A percentile compares a stretch with the other conserved stretches of the same genome.
Evolutionary conservation across 2,113 vertebrate species (phyloP).

Genomic region (Apteryx owenii): DNA sequence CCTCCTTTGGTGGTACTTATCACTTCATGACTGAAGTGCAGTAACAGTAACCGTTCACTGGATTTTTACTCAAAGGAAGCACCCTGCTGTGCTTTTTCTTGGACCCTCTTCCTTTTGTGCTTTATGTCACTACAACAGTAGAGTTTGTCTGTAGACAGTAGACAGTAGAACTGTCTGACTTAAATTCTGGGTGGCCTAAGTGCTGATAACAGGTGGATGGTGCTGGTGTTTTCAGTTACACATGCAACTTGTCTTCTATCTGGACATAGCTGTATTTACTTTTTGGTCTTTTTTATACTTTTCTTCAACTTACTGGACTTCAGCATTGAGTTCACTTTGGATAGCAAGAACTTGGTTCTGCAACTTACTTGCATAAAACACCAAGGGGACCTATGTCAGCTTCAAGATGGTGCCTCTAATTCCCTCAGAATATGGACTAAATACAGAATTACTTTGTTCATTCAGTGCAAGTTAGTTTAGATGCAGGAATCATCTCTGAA

Average conservation of each 20-base stretch:
- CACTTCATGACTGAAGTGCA: neutral
- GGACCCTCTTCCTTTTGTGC: neutral
- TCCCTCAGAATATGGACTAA: neutral
- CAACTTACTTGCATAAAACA: neutral
- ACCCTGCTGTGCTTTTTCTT: neutral
- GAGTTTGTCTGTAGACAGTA: neutral
- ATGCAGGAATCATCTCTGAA: neutral
- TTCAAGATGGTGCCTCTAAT: neutral
- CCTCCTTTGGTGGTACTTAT: neutral
- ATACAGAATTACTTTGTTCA: neutral
- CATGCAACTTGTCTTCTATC: neutral
- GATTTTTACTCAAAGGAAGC: neutral
- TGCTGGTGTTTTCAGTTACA: neutral
- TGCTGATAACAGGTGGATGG: neutral
- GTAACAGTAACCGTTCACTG: neutral
- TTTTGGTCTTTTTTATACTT: neutral
- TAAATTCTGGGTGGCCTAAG: neutral
- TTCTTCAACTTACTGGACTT: neutral
- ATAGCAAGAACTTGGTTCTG: neutral
- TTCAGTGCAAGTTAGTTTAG: neutral
- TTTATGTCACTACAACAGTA: neutral
- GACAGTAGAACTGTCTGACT: neutral
- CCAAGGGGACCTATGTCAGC: neutral
- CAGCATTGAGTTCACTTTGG: neutral
- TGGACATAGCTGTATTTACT: neutral